Percentiles rank a stretch among this genome's conserved stretches.
Conservation (phyloP, 2,888 invertebrate genomes). For the Drosophila nr. fundita region DNA sequence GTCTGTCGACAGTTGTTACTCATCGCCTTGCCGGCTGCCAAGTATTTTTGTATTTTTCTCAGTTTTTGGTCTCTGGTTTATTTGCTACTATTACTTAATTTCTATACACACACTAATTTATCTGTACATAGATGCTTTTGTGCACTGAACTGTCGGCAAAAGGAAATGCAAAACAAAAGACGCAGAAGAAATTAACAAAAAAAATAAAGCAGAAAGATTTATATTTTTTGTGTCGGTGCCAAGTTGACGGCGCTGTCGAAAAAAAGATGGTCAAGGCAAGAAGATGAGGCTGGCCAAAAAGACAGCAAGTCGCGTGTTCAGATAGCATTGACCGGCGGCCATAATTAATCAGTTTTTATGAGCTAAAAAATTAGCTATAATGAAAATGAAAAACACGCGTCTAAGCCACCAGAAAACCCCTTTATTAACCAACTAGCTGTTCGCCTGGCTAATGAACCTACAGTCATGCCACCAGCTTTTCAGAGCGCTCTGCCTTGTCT, state of each 20-base stretch:
- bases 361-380: constrained; percentile 55
- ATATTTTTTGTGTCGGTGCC: constrained; percentile 58
- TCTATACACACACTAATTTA: constrained; percentile 1
- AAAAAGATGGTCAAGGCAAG: constrained; percentile 61
- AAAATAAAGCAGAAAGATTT: constrained; percentile 26
- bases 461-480: constrained; percentile 81
- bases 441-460: constrained; percentile 59
- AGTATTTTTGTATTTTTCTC: constrained; percentile 26
- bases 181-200: constrained; percentile 1
- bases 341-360: constrained; percentile 74
- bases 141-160: constrained; percentile 60
- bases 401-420: neutral
- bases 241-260: constrained; percentile 58
- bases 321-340: constrained; percentile 68
- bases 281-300: constrained; percentile 19
- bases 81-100: constrained; percentile 71
- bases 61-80: constrained; percentile 31
- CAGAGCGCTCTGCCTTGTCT: constrained; percentile 34
- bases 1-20: constrained; percentile 58
- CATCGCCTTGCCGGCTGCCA: constrained; percentile 64
- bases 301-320: constrained; percentile 57
- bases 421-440: neutral
- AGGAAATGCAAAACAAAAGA: constrained; percentile 1
- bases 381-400: constrained; percentile 40
- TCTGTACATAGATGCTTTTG: constrained; percentile 20